Base-by-base conservation (phyloP, 2,888 invertebrate species). In the Stenurella melanura region DNA sequence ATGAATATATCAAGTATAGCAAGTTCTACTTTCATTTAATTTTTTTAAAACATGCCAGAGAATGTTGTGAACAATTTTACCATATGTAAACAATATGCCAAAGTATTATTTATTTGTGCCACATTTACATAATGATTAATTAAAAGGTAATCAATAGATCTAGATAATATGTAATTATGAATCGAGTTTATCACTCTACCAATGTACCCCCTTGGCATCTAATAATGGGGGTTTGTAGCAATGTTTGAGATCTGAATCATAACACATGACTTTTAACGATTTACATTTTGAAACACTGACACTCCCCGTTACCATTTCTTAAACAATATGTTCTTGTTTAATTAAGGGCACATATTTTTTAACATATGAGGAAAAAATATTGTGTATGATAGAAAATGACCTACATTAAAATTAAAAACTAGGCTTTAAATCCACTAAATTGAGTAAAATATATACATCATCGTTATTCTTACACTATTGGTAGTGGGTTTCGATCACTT, bases 401-500 rank as follows among this genome's bases (percentile, higher is more conserved):
- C 50, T n/a, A n/a, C 12, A 50, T 50, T 50, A n/a, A n/a, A 50
- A 50, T 50, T 50, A 50, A 50, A 50, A n/a, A n/a, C 1, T 50
- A 50, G n/a, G 50, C 50, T n/a, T n/a, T 1, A 50, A 12, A 50
- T 12, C 2, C 5, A 4, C 11, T 21, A 11, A 10, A 19, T 10
- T 58, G 4, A 58, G 19, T 21, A 19, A 11, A 19, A 58, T 70
- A 30, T 57, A 57, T 57, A 30, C 4, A 38, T n/a, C 21, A 64
- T 54, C 21, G 10, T 50, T 26, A 60, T 21, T 26, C 61, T 72
- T 63, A 54, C 19, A 63, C n/a, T 63, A 18, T 61, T 15, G 58
- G 50, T 54, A 26, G 42, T 10, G n/a, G 57, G 30, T n/a, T 74
- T 57, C 7, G 12, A 74, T 26, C 26, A 81, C 79, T 78, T 77